A percentile compares a stretch with the other conserved stretches of the same genome.
Evolutionary conservation across 2,113 vertebrate species (phyloP).

Genomic region (Hiodon tergisus): DNA sequence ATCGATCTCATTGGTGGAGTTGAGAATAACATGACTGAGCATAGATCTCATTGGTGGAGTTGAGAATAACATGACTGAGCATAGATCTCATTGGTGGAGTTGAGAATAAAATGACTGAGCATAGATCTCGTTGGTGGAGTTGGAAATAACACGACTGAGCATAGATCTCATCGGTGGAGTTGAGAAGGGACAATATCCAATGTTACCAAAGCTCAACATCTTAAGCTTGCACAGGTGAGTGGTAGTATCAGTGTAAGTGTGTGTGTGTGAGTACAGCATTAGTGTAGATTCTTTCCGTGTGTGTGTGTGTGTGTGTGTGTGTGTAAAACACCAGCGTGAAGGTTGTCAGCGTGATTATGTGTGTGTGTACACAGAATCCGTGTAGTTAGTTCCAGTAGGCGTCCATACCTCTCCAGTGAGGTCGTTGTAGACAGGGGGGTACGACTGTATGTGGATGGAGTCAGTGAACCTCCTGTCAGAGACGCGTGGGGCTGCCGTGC

Average conservation of each 20-base stretch:
- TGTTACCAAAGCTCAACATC: no score
- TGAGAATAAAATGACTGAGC: background rate
- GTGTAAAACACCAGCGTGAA: background rate
- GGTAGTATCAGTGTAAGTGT: no score
- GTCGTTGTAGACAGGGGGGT: constrained; percentile 40
- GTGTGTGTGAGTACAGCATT: no score
- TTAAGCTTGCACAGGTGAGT: no score
- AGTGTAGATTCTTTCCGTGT: background rate
- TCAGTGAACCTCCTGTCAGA: constrained; percentile 30
- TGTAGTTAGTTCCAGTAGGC: background rate
- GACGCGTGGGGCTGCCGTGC: constrained; percentile 24
- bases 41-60: no score
- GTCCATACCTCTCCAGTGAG: constrained; percentile 37
- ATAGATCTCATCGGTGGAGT: no score
- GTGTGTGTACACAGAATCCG: background rate
- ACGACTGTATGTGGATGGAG: constrained; percentile 26
- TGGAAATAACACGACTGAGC: no score
- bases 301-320: background rate
- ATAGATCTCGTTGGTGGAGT: no score
- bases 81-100: no score
- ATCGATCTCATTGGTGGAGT: no score
- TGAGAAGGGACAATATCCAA: no score
- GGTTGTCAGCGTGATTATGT: background rate
- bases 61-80: background rate
- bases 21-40: background rate